phyloP scores from a whole-genome alignment of 2,113 vertebrate species.

The Petrocephalus microphthalmus region DNA sequence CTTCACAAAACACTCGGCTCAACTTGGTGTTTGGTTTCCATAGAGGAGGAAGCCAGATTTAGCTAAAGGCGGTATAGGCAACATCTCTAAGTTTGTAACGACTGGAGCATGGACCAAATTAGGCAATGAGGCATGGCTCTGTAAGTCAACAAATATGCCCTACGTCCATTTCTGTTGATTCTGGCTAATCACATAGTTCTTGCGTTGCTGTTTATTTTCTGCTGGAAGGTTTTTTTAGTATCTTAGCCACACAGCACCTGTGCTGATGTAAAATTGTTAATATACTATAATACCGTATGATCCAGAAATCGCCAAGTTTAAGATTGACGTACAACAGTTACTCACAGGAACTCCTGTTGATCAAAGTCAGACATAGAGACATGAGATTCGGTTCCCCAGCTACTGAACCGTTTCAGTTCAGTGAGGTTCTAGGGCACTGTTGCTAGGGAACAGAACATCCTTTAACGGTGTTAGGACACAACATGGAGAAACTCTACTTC shows the following conservation, averaged over 20 bases:
- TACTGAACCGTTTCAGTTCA: not conserved
- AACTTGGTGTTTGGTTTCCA: not conserved
- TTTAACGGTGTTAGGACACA: not conserved
- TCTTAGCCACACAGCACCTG: not conserved
- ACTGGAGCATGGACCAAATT: not conserved
- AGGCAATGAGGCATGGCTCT: not conserved
- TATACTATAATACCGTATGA: not conserved
- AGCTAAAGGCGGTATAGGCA: not conserved
- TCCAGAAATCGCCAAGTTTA: not conserved
- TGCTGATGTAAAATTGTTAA: not conserved
- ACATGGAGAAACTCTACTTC: not conserved
- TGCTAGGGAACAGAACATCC: not conserved
- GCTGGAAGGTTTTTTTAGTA: not conserved
- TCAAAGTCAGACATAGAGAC: not conserved
- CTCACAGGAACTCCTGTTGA: not conserved
- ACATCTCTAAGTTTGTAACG: too few relatives aligned
- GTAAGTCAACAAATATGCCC: not conserved
- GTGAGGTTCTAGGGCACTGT: not conserved
- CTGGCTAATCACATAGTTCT: not conserved
- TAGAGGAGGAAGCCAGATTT: not conserved
- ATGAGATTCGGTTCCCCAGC: not conserved
- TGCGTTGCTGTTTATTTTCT: not conserved
- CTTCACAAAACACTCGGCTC: not conserved
- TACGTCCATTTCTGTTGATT: not conserved
- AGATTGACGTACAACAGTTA: not conserved